Base-by-base conservation (phyloP, 2,888 invertebrate genomes). In the Troides aeacus region DNA sequence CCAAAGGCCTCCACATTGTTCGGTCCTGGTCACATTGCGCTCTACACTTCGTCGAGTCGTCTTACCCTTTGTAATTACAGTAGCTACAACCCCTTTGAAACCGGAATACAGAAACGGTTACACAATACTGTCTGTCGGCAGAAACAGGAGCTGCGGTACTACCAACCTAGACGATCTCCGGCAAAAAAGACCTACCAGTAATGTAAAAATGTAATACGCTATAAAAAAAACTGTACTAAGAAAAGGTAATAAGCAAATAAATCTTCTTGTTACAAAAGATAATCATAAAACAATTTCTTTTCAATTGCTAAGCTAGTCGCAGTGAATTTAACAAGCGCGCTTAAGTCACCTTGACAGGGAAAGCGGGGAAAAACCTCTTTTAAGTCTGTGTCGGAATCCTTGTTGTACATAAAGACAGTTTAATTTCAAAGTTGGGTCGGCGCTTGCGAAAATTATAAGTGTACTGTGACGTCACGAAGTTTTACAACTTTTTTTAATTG, bases 321-420 rank as follows among this genome's bases (percentile, higher is more conserved):
- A 62, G 70, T 63, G 59, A 62, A 60, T 69, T 66, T 65, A 66
- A 66, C 36, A 23, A 39, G 39, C 8, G 56, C 62, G 39, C 62
- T 59, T 66, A 66, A 70, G 70, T 66, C 53, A 70, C 70, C 59
- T 62, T 70, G 66, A 70, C 70, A 70, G 63, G 57, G n/a, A 58
- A 58, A 58, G 57, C 57, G 23, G 23, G 57, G 57, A 23, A 58
- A 66, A 70, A 70, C 59, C 62, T 62, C 53, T 66, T 21, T 66
- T 63, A 63, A 66, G 62, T 58, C 62, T 58, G 36, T 61, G 65
- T 42, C 69, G 21, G 65, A 65, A 69, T 65, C 69, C 62, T 69
- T 61, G 65, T 65, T 46, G 39, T 46, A 21, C 65, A 65, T 58
- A 66, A 62, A 50, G 62, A 62, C 69, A 66, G 62, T 39, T 53